Conservation (phyloP, 2,888 invertebrate genomes). For the Drosophila longiperda region DNA sequence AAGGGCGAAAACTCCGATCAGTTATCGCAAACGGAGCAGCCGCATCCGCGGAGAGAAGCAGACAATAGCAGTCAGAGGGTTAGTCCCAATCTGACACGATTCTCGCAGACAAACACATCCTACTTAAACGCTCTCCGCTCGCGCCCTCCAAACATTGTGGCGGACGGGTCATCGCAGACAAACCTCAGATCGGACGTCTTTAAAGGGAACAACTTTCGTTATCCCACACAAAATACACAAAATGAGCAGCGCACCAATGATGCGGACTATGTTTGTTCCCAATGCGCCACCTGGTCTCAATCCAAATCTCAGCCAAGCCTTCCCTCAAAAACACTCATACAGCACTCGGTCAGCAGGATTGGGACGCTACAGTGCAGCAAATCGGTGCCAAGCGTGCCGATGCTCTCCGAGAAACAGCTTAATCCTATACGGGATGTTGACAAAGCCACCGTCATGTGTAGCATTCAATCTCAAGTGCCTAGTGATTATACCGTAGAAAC, state of each 20-base stretch:
- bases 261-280: background rate
- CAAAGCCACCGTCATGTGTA: background rate
- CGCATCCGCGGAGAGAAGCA: background rate
- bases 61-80: background rate
- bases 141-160: background rate
- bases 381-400: constrained; percentile 4
- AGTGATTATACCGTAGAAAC: background rate
- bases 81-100: background rate
- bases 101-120: constrained; percentile 47
- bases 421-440: background rate
- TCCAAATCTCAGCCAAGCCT: constrained; percentile 25
- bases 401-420: background rate
- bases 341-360: background rate
- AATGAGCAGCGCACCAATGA: background rate
- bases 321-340: constrained; percentile 1
- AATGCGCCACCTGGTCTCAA: background rate
- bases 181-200: background rate
- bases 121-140: constrained; percentile 17
- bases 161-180: constrained; percentile 32
- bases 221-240: constrained; percentile 41
- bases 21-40: constrained; percentile 33
- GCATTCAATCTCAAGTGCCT: background rate
- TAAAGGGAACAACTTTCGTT: constrained; percentile 26
- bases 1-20: constrained; percentile 9
- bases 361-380: background rate